Percentiles rank a stretch among this genome's conserved stretches.
These are phyloP conservation scores for Dryoscopus gambensis DNA, from an alignment of 2,113 vertebrate species.

Conservation along the genomic window DNA sequence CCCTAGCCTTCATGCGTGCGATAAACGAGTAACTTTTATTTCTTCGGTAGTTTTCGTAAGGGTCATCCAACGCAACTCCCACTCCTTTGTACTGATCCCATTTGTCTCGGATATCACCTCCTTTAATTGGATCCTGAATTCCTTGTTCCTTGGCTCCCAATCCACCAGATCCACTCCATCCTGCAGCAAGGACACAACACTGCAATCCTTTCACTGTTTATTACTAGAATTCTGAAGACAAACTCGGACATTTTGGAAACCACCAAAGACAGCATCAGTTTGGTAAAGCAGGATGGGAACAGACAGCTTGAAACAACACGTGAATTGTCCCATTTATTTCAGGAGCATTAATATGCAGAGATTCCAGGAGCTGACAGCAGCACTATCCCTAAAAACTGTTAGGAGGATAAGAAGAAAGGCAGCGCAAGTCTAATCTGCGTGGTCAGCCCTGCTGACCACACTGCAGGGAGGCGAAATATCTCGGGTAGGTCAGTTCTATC, in stretches of 20 bases:
- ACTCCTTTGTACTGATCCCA: conserved; percentile 99
- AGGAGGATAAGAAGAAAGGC: neutral
- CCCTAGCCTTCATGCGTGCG: conserved; percentile 95
- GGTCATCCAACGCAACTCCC: conserved; percentile 92
- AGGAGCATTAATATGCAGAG: neutral
- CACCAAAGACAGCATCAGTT: accelerated
- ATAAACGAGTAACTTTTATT: conserved; percentile 99
- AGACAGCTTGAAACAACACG: neutral
- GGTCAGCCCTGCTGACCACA: neutral
- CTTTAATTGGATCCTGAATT: conserved; percentile 98
- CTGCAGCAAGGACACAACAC: conserved; percentile 57
- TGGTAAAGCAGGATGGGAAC: neutral
- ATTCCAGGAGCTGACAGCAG: neutral
- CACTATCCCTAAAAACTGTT: neutral
- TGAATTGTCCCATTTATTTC: neutral
- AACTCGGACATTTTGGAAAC: neutral
- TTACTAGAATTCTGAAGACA: neutral
- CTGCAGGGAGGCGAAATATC: neutral
- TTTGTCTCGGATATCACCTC: conserved; percentile 92
- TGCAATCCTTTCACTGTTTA: no score
- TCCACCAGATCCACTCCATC: conserved; percentile 96
- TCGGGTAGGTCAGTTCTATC: accelerated
- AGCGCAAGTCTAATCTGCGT: accelerated
- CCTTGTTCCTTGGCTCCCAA: conserved; percentile 95
- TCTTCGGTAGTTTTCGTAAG: conserved; percentile 94